Conservation (phyloP, 30 jellyfish, hydroid and myxozoan species). For the Turritopsis dohrnii region DNA sequence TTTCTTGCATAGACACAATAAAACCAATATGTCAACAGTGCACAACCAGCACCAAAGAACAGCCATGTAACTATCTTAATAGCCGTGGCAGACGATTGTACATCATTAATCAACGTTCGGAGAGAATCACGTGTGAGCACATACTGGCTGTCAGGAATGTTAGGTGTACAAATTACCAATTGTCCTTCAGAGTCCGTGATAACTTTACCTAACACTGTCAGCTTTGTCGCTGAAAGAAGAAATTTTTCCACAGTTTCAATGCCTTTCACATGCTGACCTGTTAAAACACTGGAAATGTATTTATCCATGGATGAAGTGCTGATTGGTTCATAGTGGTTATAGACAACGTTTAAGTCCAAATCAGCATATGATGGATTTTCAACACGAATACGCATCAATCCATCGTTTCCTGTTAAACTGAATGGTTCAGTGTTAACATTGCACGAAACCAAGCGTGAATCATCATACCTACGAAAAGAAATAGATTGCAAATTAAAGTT, state of each 20-base stretch:
- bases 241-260: conserved; percentile 51
- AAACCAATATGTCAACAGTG: conserved; percentile 44
- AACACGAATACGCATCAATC: conserved; percentile 36
- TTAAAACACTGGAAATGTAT: conserved; percentile 21
- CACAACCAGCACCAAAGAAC: conserved; percentile 33
- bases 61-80: conserved; percentile 32
- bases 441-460: conserved; percentile 10
- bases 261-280: conserved; percentile 67
- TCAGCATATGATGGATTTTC: conserved; percentile 46
- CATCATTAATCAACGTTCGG: conserved; percentile 31
- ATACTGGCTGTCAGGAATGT: conserved; percentile 38
- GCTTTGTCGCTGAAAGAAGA: conserved; percentile 51
- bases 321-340: conserved; percentile 43
- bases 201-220: conserved; percentile 62
- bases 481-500: neutral
- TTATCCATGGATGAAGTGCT: conserved; percentile 29
- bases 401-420: conserved; percentile 24
- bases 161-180: conserved; percentile 28
- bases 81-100: neutral
- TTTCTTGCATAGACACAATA: conserved; percentile 23
- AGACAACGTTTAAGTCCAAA: conserved; percentile 31
- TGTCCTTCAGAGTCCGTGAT: conserved; percentile 21
- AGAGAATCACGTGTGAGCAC: conserved; percentile 49
- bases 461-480: conserved; percentile 51
- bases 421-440: conserved; percentile 44